Evolutionary conservation across 2,888 invertebrate genomes (phyloP).

Genomic region (Rhingia campestris): DNA sequence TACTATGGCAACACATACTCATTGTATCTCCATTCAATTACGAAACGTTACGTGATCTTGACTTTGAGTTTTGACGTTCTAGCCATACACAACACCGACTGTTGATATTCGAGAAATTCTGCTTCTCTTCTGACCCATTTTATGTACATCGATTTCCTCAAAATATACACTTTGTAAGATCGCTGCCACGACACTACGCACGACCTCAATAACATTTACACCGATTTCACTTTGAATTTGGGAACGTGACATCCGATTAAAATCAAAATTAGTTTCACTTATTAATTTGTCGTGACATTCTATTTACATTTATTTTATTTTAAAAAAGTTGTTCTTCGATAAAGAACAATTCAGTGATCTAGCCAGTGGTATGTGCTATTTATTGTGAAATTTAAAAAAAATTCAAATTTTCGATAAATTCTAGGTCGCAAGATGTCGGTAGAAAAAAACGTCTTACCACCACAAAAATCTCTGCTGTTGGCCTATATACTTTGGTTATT

Average conservation of each 20-base stretch:
- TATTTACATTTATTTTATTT: conserved; percentile 7
- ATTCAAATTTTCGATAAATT: not conserved
- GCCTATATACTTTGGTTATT: conserved; percentile 94
- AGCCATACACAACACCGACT: not conserved
- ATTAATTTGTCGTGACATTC: not conserved
- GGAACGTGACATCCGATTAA: not conserved
- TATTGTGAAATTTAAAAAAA: not conserved
- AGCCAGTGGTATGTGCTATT: conserved; percentile 13
- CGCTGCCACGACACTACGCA: conserved; percentile 62
- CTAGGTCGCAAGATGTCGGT: conserved; percentile 42
- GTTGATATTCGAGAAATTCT: not conserved
- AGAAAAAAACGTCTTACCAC: conserved; percentile 75
- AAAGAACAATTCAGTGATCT: not conserved
- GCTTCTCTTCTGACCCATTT: conserved; percentile 48
- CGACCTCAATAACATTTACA: conserved; percentile 51
- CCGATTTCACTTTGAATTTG: conserved; percentile 26
- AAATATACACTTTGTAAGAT: conserved; percentile 20
- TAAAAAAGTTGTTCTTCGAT: not conserved
- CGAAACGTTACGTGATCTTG: conserved; percentile 47
- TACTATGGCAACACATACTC: conserved; percentile 1
- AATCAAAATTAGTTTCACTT: conserved; percentile 8
- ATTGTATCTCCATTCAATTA: not conserved
- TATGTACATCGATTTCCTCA: conserved; percentile 6
- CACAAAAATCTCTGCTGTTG: conserved; percentile 85
- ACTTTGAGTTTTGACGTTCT: conserved; percentile 11